These are phyloP conservation scores for Volucella inanis DNA, from an alignment of 2,888 invertebrate genomes.

Conservation along the genomic window DNA sequence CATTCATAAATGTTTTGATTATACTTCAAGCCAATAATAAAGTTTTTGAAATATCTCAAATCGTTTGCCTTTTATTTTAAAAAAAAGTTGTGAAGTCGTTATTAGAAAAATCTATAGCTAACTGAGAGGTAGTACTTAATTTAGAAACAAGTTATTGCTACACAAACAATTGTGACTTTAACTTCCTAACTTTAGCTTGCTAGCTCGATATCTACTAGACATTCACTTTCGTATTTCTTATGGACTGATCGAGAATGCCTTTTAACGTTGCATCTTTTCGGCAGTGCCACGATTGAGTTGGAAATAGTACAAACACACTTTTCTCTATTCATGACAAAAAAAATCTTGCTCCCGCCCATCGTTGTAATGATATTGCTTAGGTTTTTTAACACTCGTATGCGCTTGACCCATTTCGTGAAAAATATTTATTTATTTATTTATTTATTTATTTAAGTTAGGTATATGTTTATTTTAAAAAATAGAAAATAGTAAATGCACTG, in stretches of 20 bases:
- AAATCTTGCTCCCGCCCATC: conserved; percentile 4
- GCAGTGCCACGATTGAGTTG: conserved; percentile 19
- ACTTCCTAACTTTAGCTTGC: no score
- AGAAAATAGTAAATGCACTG: background rate
- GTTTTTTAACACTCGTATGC: conserved; percentile 1
- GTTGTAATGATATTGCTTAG: background rate
- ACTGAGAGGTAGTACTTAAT: no score
- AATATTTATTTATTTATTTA: conserved; percentile 16
- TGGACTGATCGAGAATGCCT: conserved; percentile 18
- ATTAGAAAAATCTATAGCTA: no score
- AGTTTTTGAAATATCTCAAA: no score
- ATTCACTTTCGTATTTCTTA: no score
- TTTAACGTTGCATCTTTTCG: conserved; percentile 26
- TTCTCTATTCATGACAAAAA: conserved; percentile 18
- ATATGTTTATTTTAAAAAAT: background rate
- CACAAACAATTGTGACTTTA: conserved; percentile 30
- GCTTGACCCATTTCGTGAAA: background rate
- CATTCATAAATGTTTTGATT: no score
- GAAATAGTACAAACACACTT: conserved; percentile 24
- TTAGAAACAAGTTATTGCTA: conserved; percentile 11
- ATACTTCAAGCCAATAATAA: no score
- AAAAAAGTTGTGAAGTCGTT: no score
- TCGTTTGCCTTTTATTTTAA: no score
- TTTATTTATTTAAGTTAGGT: background rate
- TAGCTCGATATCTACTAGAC: no score